A percentile compares a stretch with the other conserved stretches of the same genome.
Conservation (phyloP, 2,797 vertebrate genomes). For the Sebastes wilsoni region DNA sequence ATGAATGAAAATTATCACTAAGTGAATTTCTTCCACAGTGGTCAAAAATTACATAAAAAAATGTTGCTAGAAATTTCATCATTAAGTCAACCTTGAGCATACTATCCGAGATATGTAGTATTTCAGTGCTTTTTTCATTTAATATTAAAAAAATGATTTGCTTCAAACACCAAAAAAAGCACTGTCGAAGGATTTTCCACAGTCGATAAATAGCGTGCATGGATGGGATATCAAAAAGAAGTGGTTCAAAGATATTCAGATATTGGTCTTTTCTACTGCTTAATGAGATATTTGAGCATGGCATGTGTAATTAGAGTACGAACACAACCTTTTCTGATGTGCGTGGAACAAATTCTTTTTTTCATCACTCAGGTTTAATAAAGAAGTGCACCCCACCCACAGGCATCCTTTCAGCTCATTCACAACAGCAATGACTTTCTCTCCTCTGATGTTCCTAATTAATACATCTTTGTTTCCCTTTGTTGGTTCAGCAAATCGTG, state of each 20-base stretch:
- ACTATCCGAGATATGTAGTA: slow-evolving; percentile 2
- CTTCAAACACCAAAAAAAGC: neutral
- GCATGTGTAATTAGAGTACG: slow-evolving; percentile 6
- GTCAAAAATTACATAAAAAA: slow-evolving; percentile 8
- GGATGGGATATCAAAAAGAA: neutral
- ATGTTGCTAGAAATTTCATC: slow-evolving; percentile 41
- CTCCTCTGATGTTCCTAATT: slow-evolving; percentile 65
- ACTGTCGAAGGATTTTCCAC: neutral
- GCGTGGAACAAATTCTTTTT: neutral
- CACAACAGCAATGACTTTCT: slow-evolving; percentile 37
- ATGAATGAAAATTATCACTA: slow-evolving; percentile 1
- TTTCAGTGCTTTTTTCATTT: slow-evolving; percentile 7
- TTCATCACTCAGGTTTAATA: slow-evolving; percentile 32
- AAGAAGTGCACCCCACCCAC: slow-evolving; percentile 15
- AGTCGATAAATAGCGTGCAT: neutral
- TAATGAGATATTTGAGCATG: neutral
- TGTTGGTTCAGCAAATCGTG: slow-evolving; percentile 60
- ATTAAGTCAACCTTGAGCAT: slow-evolving; percentile 3
- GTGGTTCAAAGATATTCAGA: neutral
- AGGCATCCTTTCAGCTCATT: slow-evolving; percentile 41
- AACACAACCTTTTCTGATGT: slow-evolving; percentile 1
- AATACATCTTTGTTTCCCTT: slow-evolving; percentile 58
- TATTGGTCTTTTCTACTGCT: neutral
- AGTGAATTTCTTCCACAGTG: neutral
- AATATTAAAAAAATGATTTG: neutral